phyloP scores from a whole-genome alignment of 1,140 invertebrate genomes.

The Drosophila punjabiensis region DNA sequence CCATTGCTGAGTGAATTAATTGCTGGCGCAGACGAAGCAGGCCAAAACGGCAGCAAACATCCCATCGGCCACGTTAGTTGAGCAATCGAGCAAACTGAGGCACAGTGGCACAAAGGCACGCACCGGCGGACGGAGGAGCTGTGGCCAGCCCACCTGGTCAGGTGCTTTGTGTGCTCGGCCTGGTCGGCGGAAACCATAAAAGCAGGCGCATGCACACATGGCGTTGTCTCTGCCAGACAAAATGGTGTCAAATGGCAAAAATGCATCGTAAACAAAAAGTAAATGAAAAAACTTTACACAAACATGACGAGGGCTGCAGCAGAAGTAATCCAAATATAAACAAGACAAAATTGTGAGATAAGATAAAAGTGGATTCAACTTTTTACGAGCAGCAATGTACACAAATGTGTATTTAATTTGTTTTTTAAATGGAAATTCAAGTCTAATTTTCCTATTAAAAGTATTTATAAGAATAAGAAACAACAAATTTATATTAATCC shows the following conservation, averaged over 20 bases:
- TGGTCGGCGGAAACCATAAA: conserved; percentile 69
- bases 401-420: not conserved
- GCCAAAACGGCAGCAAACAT: conserved; percentile 31
- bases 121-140: conserved; percentile 31
- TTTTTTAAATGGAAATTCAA: not conserved
- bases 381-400: not conserved
- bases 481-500: too few species aligned
- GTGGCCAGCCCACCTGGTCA: conserved; percentile 25
- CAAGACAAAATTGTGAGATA: not conserved
- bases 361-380: too few species aligned
- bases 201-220: conserved; percentile 39
- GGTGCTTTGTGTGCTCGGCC: conserved; percentile 53
- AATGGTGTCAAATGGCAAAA: conserved; percentile 81
- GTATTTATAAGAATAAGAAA: too few species aligned
- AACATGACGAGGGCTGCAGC: conserved; percentile 41
- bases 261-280: conserved; percentile 71
- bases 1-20: conserved; percentile 60
- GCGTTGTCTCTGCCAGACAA: conserved; percentile 59
- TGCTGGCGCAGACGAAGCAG: conserved; percentile 45
- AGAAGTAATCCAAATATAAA: conserved; percentile 16
- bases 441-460: too few species aligned
- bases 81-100: conserved; percentile 76
- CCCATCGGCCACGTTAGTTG: conserved; percentile 63
- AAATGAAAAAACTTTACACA: conserved; percentile 53
- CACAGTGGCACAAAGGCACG: conserved; percentile 57